A percentile compares a stretch with the other conserved stretches of the same genome.
Conservation (phyloP, 2,888 invertebrate genomes). For the Microchrysa polita region DNA sequence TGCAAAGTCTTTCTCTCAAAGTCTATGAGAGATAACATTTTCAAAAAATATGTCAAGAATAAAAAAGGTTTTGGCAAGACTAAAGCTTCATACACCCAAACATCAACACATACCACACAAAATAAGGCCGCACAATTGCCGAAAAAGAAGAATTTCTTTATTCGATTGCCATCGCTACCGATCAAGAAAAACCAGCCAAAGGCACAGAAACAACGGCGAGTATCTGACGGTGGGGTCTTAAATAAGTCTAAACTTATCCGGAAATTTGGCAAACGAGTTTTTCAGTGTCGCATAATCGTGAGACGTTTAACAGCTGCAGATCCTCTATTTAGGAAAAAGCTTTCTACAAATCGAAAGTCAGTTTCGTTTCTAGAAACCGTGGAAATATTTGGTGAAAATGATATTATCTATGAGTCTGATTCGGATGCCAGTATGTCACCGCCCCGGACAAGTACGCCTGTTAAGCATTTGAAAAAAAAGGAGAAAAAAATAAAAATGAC, state of each 20-base stretch:
- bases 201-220: neutral
- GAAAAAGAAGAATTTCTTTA: conserved; percentile 11
- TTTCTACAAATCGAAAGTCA: conserved; percentile 48
- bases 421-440: neutral
- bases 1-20: conserved; percentile 44
- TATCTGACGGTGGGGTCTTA: neutral
- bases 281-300: conserved; percentile 52
- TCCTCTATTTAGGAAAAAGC: conserved; percentile 43
- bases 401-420: conserved; percentile 42
- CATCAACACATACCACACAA: neutral
- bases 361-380: conserved; percentile 53
- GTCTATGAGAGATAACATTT: conserved; percentile 32
- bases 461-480: neutral
- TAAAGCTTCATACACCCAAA: neutral
- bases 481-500: neutral
- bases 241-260: conserved; percentile 29
- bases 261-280: conserved; percentile 50
- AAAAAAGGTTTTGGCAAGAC: neutral
- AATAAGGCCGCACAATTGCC: neutral
- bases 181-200: conserved; percentile 10
- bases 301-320: conserved; percentile 31
- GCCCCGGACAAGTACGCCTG: conserved; percentile 15
- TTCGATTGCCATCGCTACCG: conserved; percentile 21
- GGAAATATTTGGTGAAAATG: conserved; percentile 52
- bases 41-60: conserved; percentile 22